phyloP scores from a whole-genome alignment of 1,140 invertebrate genomes.

The Drosophila kohkoa region DNA sequence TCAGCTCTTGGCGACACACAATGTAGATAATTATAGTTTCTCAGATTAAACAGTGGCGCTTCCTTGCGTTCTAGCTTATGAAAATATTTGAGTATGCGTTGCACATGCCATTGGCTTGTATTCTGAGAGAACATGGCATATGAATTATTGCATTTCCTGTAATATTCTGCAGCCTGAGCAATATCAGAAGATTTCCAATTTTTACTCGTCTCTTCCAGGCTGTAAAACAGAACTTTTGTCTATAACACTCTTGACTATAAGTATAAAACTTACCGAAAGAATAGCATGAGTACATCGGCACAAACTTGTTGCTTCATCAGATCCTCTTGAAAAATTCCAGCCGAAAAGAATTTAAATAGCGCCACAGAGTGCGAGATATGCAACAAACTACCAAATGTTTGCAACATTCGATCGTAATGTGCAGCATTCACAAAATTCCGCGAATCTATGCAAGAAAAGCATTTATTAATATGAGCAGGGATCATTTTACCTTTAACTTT shows the following conservation, averaged over 20 bases:
- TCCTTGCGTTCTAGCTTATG: slow-evolving; percentile 22
- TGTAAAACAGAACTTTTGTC: slow-evolving; percentile 20
- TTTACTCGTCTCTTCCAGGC: slow-evolving; percentile 31
- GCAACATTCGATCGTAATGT: slow-evolving; percentile 48
- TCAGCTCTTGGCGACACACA: slow-evolving; percentile 15
- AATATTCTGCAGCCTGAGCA: slow-evolving; percentile 30
- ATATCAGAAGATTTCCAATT: slow-evolving; percentile 33
- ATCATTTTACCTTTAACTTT: background rate
- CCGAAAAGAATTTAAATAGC: slow-evolving; percentile 41
- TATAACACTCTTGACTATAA: too few relatives aligned
- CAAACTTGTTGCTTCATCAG: slow-evolving; percentile 48
- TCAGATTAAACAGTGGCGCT: slow-evolving; percentile 14
- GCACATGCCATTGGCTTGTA: slow-evolving; percentile 50
- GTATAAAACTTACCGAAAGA: slow-evolving; percentile 38
- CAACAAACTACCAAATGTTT: slow-evolving; percentile 46
- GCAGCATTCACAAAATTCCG: slow-evolving; percentile 37
- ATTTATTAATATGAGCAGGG: background rate
- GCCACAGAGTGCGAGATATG: slow-evolving; percentile 12
- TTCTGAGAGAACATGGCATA: slow-evolving; percentile 54
- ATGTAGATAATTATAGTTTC: slow-evolving; percentile 43
- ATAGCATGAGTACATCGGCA: slow-evolving; percentile 58
- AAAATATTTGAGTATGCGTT: slow-evolving; percentile 59
- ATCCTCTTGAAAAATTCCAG: slow-evolving; percentile 50
- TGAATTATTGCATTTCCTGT: slow-evolving; percentile 51
- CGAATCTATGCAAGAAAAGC: slow-evolving; percentile 31